These are phyloP conservation scores for Hirtodrosophila cameraria DNA, from an alignment of 2,888 invertebrate genomes.

Conservation along the genomic window DNA sequence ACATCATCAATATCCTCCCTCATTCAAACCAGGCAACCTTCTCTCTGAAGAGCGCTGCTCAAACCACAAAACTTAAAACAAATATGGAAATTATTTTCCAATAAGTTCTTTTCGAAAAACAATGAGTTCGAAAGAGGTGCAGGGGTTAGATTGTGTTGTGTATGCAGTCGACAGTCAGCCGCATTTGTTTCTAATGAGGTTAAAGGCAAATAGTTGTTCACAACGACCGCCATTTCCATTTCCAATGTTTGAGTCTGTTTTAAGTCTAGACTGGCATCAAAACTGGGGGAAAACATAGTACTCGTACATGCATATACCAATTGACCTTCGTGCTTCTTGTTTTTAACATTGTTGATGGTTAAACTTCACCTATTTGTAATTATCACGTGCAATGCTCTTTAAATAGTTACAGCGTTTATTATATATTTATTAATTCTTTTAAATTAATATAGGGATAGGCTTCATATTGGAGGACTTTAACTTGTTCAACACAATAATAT, in stretches of 20 bases:
- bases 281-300: conserved; percentile 40
- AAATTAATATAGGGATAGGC: too few relatives aligned
- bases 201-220: conserved; percentile 62
- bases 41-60: conserved; percentile 7
- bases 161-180: conserved; percentile 29
- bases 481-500: too few relatives aligned
- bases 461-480: too few relatives aligned
- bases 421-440: too few relatives aligned
- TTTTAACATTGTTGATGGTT: conserved; percentile 18
- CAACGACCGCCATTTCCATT: conserved; percentile 63
- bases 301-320: conserved; percentile 25
- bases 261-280: conserved; percentile 69
- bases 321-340: conserved; percentile 31
- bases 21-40: not conserved
- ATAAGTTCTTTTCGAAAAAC: conserved; percentile 64
- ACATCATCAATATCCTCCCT: conserved; percentile 30
- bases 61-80: conserved; percentile 38
- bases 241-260: conserved; percentile 65
- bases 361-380: conserved; percentile 26
- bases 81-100: conserved; percentile 72
- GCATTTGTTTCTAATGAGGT: conserved; percentile 76
- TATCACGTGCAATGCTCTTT: not conserved
- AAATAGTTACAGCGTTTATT: not conserved
- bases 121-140: conserved; percentile 19
- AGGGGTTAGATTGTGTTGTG: not conserved